A percentile compares a stretch with the other conserved stretches of the same genome.
Evolutionary conservation across 2,113 vertebrate genomes (phyloP).

Genomic region (Sitta europaea): DNA sequence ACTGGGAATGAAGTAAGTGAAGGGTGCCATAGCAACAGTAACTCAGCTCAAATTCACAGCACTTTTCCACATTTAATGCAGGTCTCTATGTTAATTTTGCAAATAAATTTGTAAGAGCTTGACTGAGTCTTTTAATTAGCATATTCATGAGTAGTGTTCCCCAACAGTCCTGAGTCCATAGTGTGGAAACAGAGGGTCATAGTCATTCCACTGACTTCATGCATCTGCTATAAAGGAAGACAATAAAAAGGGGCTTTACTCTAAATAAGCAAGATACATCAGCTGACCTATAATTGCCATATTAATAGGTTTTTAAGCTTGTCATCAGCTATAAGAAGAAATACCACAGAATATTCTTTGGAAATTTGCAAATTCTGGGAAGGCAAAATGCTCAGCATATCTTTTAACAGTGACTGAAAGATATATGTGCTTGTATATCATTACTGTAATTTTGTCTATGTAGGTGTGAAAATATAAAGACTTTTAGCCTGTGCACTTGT

Average conservation of each 20-base stretch:
- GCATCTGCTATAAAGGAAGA: background rate
- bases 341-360: background rate
- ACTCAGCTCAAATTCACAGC: background rate
- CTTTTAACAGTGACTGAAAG: background rate
- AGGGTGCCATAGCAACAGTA: conserved; percentile 39
- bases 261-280: background rate
- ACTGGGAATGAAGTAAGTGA: background rate
- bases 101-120: background rate
- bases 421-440: rapidly evolving
- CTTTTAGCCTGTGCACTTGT: background rate
- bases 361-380: background rate
- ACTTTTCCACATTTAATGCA: background rate
- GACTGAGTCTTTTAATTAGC: background rate
- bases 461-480: background rate
- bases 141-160: background rate
- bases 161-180: background rate
- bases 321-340: background rate
- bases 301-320: background rate
- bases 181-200: background rate
- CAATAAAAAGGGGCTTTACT: background rate
- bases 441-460: background rate
- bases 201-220: background rate
- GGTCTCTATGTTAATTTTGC: background rate
- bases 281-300: background rate
- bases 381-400: background rate